These are phyloP conservation scores for Zaprionus obscuricornis DNA, from an alignment of 2,888 invertebrate genomes.

Conservation along the genomic window DNA sequence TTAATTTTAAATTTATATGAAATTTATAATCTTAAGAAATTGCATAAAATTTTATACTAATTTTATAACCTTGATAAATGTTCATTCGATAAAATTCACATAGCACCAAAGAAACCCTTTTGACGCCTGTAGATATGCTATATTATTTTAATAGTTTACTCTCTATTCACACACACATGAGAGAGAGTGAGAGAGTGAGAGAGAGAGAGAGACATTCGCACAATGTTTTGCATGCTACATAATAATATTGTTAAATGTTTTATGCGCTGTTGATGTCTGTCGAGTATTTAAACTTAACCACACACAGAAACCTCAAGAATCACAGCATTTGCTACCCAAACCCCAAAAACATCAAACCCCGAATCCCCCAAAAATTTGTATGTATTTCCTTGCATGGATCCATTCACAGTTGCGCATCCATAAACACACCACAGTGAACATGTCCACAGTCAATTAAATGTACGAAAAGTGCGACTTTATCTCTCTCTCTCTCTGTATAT, in stretches of 20 bases:
- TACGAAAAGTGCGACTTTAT: constrained; percentile 32
- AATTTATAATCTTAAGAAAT: too few species aligned
- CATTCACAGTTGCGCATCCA: too few species aligned
- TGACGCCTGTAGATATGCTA: constrained; percentile 63
- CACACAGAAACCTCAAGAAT: constrained; percentile 74
- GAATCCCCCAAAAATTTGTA: constrained; percentile 5
- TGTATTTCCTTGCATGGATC: too few species aligned
- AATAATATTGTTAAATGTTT: constrained; percentile 73
- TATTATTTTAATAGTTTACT: constrained; percentile 34
- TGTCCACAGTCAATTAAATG: constrained; percentile 76
- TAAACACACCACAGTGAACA: constrained; percentile 55
- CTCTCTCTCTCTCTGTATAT: constrained; percentile 27
- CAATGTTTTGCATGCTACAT: constrained; percentile 46
- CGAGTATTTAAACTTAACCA: constrained; percentile 78
- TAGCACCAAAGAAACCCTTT: neutral
- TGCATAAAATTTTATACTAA: neutral
- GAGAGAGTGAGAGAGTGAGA: neutral
- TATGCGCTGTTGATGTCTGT: constrained; percentile 76
- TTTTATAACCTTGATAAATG: too few species aligned
- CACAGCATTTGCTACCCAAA: constrained; percentile 63
- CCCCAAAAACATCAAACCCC: constrained; percentile 20
- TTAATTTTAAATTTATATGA: too few species aligned
- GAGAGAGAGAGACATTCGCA: neutral
- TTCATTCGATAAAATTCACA: too few species aligned
- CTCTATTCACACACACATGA: constrained; percentile 19